Evolutionary conservation across 2,113 vertebrate genomes (phyloP).

Genomic region (Penelope pileata): DNA sequence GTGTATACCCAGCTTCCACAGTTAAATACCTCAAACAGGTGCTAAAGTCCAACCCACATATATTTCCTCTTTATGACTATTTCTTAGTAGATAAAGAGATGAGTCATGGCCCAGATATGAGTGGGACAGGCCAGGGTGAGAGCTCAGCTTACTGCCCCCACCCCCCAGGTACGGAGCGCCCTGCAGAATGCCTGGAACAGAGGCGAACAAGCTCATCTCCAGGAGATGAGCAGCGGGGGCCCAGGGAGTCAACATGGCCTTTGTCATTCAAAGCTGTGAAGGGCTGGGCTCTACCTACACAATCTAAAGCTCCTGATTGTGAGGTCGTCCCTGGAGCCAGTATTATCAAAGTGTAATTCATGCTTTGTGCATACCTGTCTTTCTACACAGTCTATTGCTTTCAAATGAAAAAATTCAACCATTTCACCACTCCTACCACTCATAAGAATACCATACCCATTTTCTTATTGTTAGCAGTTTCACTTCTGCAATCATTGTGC

Average conservation of each 20-base stretch:
- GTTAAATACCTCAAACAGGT: neutral
- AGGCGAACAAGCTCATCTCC: accelerated
- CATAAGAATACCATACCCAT: neutral
- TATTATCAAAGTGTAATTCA: neutral
- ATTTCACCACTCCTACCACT: neutral
- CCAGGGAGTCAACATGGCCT: accelerated
- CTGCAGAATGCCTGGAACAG: neutral
- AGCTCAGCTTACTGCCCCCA: neutral
- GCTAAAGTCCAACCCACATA: constrained; percentile 39
- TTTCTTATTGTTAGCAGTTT: neutral
- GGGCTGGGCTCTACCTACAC: neutral
- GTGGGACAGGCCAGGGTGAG: neutral
- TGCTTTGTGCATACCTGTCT: neutral
- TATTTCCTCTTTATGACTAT: constrained; percentile 4
- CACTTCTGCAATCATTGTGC: neutral
- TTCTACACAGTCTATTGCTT: neutral
- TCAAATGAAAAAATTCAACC: neutral
- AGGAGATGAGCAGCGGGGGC: neutral
- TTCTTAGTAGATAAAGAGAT: constrained; percentile 48
- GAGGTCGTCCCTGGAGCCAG: neutral
- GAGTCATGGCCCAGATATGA: constrained; percentile 11
- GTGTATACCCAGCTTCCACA: neutral
- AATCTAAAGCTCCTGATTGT: neutral
- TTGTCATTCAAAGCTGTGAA: neutral
- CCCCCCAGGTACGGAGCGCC: neutral